Conservation (phyloP, 2,797 vertebrate genomes). For the Acipenser oxyrinchus region DNA sequence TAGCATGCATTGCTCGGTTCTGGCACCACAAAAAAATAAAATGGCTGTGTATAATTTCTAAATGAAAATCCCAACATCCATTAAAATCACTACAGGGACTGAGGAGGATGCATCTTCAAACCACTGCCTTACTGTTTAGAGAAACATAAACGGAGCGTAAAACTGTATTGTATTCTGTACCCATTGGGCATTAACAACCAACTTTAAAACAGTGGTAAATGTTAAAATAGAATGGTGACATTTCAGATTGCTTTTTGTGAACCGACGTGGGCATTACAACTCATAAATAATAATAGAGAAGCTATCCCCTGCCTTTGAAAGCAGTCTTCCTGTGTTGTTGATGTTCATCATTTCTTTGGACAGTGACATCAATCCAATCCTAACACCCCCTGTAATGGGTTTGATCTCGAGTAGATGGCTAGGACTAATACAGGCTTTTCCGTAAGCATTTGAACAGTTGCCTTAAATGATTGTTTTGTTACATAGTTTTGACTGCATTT, state of each 20-base stretch:
- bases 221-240: neutral
- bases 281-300: neutral
- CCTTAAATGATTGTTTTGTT: no score
- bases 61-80: neutral
- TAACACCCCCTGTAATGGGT: no score
- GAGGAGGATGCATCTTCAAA: constrained; percentile 31
- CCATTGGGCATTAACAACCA: constrained; percentile 79
- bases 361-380: no score
- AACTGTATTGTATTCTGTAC: constrained; percentile 56
- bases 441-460: no score
- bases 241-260: neutral
- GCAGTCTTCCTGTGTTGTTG: neutral
- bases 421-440: no score
- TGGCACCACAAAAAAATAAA: neutral
- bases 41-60: neutral
- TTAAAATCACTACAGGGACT: constrained; percentile 35
- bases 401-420: no score
- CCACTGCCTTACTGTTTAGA: constrained; percentile 78
- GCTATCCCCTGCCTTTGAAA: neutral
- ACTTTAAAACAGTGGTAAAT: neutral
- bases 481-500: no score
- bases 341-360: neutral
- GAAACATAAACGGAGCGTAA: constrained; percentile 57
- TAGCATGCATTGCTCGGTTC: neutral
- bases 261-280: neutral